Base-by-base conservation (phyloP, 2,888 invertebrate genomes). In the Polietes domitor region DNA sequence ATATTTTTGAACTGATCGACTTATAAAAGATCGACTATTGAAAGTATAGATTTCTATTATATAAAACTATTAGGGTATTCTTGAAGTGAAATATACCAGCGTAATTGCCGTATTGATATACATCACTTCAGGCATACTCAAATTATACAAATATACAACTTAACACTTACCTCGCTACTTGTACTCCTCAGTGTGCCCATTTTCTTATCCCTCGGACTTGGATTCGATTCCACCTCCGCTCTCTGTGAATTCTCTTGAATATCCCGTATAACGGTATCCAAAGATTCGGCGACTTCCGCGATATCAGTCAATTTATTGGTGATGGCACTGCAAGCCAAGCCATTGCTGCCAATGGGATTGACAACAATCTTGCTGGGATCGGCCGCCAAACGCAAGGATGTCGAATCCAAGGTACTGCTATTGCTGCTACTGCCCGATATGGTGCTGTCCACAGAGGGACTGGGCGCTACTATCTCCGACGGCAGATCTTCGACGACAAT, bases 251-350 rank as follows among this genome's bases (percentile, higher is more conserved):
- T 87, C 72, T 88, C 88, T 87, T 93, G 93, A 10, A 93, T 93
- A 85, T 93, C 93, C 53, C 93, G 92, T 79, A 94, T 90, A 26
- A 94, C 93, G 50, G 94, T 93, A 88, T 95, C 95, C 86, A 95
- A 90, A 85, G 95, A 94, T 89, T 95, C 95, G 1, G 95, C 95
- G 24, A 95, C 92, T 78, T 93, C 93, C 15, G 95, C 94, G 17
- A 95, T 95, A 90, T 95, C 95, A 17, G 93, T 92, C 82, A 95
- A 90, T 88, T 94, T 93, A 87, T 94, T 94, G n/a, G 95, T 93
- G 80, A 95, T 95, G 70, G 95, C 94, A 87, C 94, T 94, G 50
- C 95, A 93, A 19, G 95, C 95, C 86, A 94, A 93, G 85, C 93
- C 92, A 91, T 95, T 95, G 86, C 92, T 93, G 9, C 90, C 90